A percentile compares a stretch with the other conserved stretches of the same genome.
phyloP scores from a whole-genome alignment of 2,113 vertebrate genomes.

The Tetrao urogallus region DNA sequence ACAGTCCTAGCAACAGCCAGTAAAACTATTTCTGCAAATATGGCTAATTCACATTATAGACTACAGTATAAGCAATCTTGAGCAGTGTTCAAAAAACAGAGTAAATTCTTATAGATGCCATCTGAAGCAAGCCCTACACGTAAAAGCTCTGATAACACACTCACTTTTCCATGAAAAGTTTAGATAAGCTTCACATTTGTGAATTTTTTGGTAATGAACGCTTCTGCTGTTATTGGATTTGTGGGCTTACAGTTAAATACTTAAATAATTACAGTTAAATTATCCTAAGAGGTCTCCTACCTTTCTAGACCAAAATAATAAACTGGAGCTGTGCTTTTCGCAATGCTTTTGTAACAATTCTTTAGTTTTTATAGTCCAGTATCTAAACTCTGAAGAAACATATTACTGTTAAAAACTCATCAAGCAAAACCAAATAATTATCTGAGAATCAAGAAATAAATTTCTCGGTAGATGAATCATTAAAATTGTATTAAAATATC shows the following conservation, averaged over 20 bases:
- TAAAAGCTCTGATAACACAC: neutral
- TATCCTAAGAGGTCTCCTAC: neutral
- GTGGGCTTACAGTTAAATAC: neutral
- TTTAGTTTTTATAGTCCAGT: neutral
- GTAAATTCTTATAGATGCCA: neutral
- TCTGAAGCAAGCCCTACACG: neutral
- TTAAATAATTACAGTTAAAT: neutral
- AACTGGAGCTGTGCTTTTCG: neutral
- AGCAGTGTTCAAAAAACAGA: neutral
- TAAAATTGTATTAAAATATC: neutral
- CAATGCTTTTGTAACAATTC: neutral
- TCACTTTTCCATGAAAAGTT: neutral
- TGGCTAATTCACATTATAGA: neutral
- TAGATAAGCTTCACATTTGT: neutral
- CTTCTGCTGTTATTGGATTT: neutral
- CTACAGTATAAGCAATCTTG: neutral
- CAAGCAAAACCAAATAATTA: constrained; percentile 14
- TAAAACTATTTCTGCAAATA: neutral
- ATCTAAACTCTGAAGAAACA: neutral
- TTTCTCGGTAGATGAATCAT: neutral
- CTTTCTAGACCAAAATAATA: neutral
- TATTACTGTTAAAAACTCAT: neutral
- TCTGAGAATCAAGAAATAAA: neutral
- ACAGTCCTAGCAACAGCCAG: neutral
- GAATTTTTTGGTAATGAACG: neutral